These are phyloP conservation scores for Pungitius pungitius DNA, from an alignment of 2,113 vertebrate species.

Conservation along the genomic window DNA sequence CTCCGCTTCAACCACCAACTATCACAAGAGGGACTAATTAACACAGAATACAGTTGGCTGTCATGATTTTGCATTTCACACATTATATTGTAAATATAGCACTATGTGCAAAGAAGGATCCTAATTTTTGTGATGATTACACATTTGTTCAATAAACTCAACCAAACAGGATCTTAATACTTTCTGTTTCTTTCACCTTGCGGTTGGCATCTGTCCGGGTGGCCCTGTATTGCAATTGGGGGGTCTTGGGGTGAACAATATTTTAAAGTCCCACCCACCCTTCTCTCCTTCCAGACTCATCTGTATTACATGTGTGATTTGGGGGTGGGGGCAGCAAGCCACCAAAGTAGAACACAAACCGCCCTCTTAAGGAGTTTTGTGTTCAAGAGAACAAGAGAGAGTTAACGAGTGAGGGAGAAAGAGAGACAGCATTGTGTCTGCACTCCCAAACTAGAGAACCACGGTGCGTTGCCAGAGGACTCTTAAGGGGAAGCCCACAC, in stretches of 20 bases:
- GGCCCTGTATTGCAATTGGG: conserved; percentile 47
- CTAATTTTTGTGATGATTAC: conserved; percentile 30
- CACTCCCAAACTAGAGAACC: conserved; percentile 47
- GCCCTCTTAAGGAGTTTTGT: conserved; percentile 44
- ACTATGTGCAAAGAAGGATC: conserved; percentile 7
- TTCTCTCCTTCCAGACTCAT: conserved; percentile 53
- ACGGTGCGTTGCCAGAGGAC: conserved; percentile 38
- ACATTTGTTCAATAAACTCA: conserved; percentile 9
- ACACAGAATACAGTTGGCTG: conserved; percentile 47
- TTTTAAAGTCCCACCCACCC: conserved; percentile 46
- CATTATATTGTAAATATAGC: conserved; percentile 42
- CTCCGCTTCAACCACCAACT: conserved; percentile 57
- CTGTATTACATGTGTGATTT: conserved; percentile 72
- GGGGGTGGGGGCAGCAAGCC: conserved; percentile 52
- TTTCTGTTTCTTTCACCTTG: conserved; percentile 36
- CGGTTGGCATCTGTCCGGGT: conserved; percentile 48
- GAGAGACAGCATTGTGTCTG: conserved; percentile 56
- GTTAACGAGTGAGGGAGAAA: conserved; percentile 14
- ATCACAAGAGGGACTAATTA: conserved; percentile 63
- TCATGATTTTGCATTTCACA: conserved; percentile 36
- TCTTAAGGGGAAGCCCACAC: conserved; percentile 70
- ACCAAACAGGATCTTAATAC: neutral
- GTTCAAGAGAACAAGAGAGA: conserved; percentile 34
- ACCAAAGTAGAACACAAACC: conserved; percentile 70
- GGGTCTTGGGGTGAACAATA: conserved; percentile 43